Evolutionary conservation across 2,113 vertebrate species (phyloP).

Genomic region (Scalopus aquaticus): DNA sequence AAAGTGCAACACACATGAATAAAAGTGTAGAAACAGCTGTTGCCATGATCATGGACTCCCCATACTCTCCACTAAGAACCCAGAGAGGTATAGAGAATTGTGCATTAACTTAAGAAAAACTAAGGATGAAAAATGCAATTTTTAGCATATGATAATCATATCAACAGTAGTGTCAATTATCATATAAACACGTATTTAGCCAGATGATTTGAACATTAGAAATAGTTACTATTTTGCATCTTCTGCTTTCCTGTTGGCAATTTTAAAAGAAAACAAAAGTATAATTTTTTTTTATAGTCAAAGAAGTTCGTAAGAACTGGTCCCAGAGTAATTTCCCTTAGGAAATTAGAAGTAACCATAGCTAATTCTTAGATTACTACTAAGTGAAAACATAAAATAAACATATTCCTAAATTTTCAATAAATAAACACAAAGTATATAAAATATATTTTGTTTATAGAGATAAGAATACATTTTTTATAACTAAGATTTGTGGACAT

Average conservation of each 20-base stretch:
- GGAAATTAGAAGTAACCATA: neutral
- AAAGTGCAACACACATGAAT: neutral
- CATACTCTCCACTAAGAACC: neutral
- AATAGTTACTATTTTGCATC: neutral
- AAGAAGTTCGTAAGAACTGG: neutral
- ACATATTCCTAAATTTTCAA: neutral
- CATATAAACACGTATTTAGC: neutral
- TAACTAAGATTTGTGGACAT: neutral
- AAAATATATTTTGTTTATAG: neutral
- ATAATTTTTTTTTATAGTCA: neutral
- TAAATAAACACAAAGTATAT: neutral
- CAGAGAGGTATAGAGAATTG: neutral
- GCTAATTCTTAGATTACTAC: neutral
- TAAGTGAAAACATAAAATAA: neutral
- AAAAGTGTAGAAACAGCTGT: neutral
- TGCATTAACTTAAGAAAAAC: neutral
- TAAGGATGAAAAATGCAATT: neutral
- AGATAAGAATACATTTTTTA: neutral
- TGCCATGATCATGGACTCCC: neutral
- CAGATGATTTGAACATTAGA: conserved; percentile 14
- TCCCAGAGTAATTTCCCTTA: neutral
- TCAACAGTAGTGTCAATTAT: neutral
- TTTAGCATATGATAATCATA: neutral
- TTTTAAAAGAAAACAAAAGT: neutral
- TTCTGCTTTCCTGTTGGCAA: neutral